phyloP scores from a whole-genome alignment of 35 echinoderm and acorn worm genomes.

The Lytechinus variegatus region DNA sequence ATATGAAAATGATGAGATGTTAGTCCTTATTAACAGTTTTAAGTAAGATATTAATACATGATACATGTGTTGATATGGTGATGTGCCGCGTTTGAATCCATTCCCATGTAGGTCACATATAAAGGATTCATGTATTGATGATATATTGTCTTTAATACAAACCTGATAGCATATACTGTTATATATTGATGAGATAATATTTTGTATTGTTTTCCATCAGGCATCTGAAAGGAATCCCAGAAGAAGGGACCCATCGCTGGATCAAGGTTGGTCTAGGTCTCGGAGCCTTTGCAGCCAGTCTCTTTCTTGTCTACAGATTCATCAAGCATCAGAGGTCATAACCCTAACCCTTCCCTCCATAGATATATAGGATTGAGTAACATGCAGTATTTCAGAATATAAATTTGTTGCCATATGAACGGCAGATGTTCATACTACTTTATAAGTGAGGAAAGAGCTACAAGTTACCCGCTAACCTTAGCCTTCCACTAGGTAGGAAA shows the following conservation, averaged over 20 bases:
- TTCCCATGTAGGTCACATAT: no score
- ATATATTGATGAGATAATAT: background rate
- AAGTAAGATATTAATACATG: no score
- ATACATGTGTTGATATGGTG: no score
- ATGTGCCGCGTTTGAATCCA: no score
- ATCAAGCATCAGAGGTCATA: constrained; percentile 46
- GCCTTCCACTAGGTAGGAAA: background rate
- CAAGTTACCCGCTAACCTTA: background rate
- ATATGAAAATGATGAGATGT: no score
- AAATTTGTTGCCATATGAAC: background rate
- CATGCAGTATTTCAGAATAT: constrained; percentile 10
- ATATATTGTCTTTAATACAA: no score
- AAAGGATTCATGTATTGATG: no score
- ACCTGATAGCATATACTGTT: no score
- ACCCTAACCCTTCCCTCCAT: background rate
- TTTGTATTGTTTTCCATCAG: constrained; percentile 54
- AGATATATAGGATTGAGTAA: background rate
- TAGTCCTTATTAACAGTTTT: no score
- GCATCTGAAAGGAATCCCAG: constrained; percentile 75
- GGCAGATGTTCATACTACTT: background rate
- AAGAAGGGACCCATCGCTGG: constrained; percentile 70
- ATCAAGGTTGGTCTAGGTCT: constrained; percentile 68
- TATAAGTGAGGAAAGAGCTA: background rate
- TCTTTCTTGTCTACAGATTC: constrained; percentile 64
- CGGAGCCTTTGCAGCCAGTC: constrained; percentile 53